Evolutionary conservation across 2,888 invertebrate species (phyloP).

Genomic region (Cephalotes varians): DNA sequence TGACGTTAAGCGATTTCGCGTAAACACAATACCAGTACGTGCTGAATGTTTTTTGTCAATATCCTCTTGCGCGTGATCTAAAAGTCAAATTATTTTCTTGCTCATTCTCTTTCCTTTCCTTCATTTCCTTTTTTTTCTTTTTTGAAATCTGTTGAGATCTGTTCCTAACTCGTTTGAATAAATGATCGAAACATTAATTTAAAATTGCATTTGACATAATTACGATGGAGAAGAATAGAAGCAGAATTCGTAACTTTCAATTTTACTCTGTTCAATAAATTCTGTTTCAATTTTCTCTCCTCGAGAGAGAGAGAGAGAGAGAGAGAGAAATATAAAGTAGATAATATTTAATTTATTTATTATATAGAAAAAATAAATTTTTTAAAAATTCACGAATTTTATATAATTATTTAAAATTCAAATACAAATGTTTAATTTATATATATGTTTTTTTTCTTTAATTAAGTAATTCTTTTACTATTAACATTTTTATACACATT

Average conservation of each 20-base stretch:
- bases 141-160: not conserved
- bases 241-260: not conserved
- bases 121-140: not conserved
- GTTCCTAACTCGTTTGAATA: not conserved
- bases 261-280: not conserved
- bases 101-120: not conserved
- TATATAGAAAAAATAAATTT: not conserved
- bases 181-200: not conserved
- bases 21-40: constrained; percentile 29
- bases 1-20: not conserved
- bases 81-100: constrained; percentile 10
- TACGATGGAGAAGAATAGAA: not conserved
- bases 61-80: constrained; percentile 24
- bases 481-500: not conserved
- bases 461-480: not conserved
- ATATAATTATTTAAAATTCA: not conserved
- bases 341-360: not conserved
- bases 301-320: too few relatives aligned
- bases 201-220: not conserved
- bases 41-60: constrained; percentile 39
- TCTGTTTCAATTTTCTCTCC: not conserved
- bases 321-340: not conserved
- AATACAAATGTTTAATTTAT: not conserved
- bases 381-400: not conserved
- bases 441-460: not conserved